Evolutionary conservation across 2,888 invertebrate genomes (phyloP).

Genomic region (Andricus quercusramuli): DNA sequence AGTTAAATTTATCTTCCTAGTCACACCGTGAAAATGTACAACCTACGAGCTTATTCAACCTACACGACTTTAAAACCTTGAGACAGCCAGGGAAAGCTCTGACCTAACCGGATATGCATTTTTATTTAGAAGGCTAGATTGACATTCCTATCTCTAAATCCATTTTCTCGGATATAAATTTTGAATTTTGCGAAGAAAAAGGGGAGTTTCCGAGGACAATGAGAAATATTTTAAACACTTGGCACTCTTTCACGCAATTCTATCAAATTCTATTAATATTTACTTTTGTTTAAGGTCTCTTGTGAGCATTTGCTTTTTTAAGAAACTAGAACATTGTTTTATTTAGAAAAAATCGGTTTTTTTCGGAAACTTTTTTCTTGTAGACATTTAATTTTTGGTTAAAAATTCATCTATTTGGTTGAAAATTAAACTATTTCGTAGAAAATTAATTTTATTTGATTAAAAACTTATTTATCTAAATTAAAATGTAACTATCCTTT

Average conservation of each 20-base stretch:
- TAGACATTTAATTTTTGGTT: too few species aligned
- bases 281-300: too few species aligned
- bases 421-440: too few species aligned
- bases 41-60: constrained; percentile 63
- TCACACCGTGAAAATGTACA: constrained; percentile 62
- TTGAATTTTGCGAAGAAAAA: not conserved
- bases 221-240: not conserved
- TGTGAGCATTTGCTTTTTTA: too few species aligned
- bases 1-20: constrained; percentile 65
- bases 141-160: not conserved
- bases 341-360: too few species aligned
- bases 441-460: too few species aligned
- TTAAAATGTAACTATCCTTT: too few species aligned
- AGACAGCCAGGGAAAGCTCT: constrained; percentile 11
- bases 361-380: too few species aligned
- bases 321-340: too few species aligned
- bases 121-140: not conserved
- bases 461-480: too few species aligned
- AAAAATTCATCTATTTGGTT: too few species aligned
- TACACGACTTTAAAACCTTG: constrained; percentile 53
- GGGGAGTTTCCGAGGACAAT: not conserved
- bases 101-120: constrained; percentile 8
- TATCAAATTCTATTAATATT: too few species aligned
- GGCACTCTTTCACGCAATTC: not conserved
- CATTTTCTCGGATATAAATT: not conserved